Evolutionary conservation across 2,113 vertebrate species (phyloP), one percentile per base, ranked within the genome.

Genomic region (Mesocricetus auratus): DNA sequence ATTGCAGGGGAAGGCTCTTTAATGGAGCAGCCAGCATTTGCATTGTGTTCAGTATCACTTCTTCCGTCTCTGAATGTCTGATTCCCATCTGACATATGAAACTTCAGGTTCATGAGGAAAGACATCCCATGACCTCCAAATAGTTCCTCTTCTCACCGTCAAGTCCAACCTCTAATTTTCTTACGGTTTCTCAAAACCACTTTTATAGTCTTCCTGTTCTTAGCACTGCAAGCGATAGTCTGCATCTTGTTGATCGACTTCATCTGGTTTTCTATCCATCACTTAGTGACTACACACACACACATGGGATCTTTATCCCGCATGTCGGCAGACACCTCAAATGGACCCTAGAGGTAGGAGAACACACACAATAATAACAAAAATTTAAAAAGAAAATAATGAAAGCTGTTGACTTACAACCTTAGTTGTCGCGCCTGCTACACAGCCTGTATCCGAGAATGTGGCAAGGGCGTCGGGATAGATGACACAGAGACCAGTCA

Each of bases 101-200:
- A 66, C 33, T 62, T 36, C 1, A 45, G 66, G 83, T 71, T 66
- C 78, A 10, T 5, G 22, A 79, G 56, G 42, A 78, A 71, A 73
- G 12, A 71, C 64, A 90, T 5, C 39, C 66, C 19, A 29, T 1
- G 47, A 73, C 13, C 64, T 53, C 77, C 36, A 69, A 33, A 50
- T 36, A 86, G 17, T 39, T 85, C 31, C 69, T 68, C 33, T 36
- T 66, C 45, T 97, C 31, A 64, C 24, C 50, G 88, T 87, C 89
- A 83, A 62, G 7, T 22, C 69, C 45, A 83, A 42, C 22, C n/a
- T 83, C 6, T 29, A 58, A 15, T 15, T 42, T 83, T 83, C 53
- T 60, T 83, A 9, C 0, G 7, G n/a, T 62, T 62, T 83, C 22
- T 83, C 22, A 8, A 7, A 29, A 31, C 12, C 42, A 36, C 36